Evolutionary conservation across 2,113 vertebrate species (phyloP), one percentile per base, ranked within the genome.

Genomic region (Oryzias celebensis): DNA sequence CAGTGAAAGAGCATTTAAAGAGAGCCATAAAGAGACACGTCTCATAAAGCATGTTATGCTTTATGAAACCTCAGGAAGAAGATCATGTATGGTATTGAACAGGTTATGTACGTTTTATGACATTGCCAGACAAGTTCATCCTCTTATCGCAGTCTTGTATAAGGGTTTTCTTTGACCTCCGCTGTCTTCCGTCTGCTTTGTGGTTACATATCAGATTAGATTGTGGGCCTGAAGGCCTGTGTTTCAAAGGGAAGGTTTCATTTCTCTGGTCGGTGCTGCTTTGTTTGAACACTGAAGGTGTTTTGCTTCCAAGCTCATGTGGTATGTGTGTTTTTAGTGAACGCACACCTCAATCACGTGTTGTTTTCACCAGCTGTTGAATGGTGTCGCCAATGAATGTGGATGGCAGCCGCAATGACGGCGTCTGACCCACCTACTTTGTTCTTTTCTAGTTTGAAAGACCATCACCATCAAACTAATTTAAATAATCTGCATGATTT

Each of bases 161-260:
- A 72, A 72, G 15, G 2, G 20, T 52, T 28, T 26, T 14, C 67
- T 68, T 52, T 67, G 56, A 68, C 66, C 63, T 51, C 65, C 7
- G 28, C 7, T 1, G 8, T 43, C 26, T 41, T 65, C 2, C 23
- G 1, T 54, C 5, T 15, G 1, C 58, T 54, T 48, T 52, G 63
- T 53, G 50, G 17, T 12, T 50, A 2, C 2, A 42, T 36, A 55
- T 61, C 41, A 69, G 64, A 58, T 70, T 52, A 74, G 52, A 69
- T 26, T 53, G 31, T 1, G 52, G 24, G 46, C 18, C 31, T 17
- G 12, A 0, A 42, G 41, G 20, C 4, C 14, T 12, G 36, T 3
- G 10, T 36, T 61, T 16, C 16, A 71, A 47, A 31, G 54, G 42
- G 20, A 14, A 42, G 18, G 17, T 14, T 28, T 69, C 50, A 36